Base-by-base conservation (phyloP, 1,140 invertebrate species). In the Cryptotermes secundus region DNA sequence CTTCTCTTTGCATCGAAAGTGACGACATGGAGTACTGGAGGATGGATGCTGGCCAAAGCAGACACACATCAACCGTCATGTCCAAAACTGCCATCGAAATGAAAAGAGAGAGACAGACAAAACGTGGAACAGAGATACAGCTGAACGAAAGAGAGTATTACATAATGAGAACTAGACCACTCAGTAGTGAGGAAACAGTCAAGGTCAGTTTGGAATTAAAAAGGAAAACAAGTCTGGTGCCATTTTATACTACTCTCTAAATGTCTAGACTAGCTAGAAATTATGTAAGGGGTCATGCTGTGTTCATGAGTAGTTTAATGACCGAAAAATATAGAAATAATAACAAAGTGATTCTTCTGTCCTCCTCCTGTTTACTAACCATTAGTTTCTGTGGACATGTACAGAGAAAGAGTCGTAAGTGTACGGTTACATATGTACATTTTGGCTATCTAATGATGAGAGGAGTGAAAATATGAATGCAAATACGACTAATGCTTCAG, bases 81-180 rank as follows among this genome's bases (percentile, higher is more conserved):
- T 72, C 7, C 26, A 72, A 31, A 72, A 16, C 45, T 19, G 45
- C n/a, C 59, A 31, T 7, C 59, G n/a, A 72, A 72, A 72, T n/a
- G 31, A 72, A 72, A 65, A 72, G 4, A 26, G 7, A 72, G 59
- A 72, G 59, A 72, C 26, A 72, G 59, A 72, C 26, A 31, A 22
- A 31, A 31, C 59, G 59, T 72, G 26, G 14, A 72, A 72, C 26
- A 72, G 9, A n/a, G 2, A 72, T 72, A 72, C 1, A 72, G 59
- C 31, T 0, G 53, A 59, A 59, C 6, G 53, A 59, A 16, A 72
- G 4, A 72, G 59, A 72, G 26, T 9, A 26, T 72, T 72, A 72
- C 59, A 72, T 72, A 72, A 72, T 72, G 26, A 72, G 59, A 72
- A 72, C 59, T 72, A 72, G 59, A 72, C 59, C 59, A 31, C 59